Conservation (phyloP, 2,888 invertebrate genomes). For the Hypomecis punctinalis region DNA sequence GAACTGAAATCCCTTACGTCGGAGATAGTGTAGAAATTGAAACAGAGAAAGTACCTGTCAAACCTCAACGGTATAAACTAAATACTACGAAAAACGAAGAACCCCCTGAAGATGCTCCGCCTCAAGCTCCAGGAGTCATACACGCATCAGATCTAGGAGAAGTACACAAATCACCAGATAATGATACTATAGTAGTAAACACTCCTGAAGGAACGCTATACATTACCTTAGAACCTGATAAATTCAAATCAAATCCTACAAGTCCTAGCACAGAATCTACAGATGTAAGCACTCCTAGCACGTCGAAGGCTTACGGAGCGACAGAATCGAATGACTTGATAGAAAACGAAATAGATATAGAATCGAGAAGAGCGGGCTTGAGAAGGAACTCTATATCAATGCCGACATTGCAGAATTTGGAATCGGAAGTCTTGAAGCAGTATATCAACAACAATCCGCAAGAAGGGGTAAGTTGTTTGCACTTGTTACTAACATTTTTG, state of each 20-base stretch:
- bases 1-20: slow-evolving; percentile 39
- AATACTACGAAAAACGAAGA: slow-evolving; percentile 14
- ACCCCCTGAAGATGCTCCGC: slow-evolving; percentile 30
- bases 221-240: slow-evolving; percentile 75
- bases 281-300: slow-evolving; percentile 61
- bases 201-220: slow-evolving; percentile 80
- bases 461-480: slow-evolving; percentile 64
- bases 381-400: slow-evolving; percentile 90
- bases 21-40: slow-evolving; percentile 52
- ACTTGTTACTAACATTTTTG: background rate
- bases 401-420: slow-evolving; percentile 89
- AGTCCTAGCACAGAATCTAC: slow-evolving; percentile 56
- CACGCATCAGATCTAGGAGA: slow-evolving; percentile 72
- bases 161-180: slow-evolving; percentile 69
- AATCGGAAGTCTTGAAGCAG: slow-evolving; percentile 83
- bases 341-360: slow-evolving; percentile 60
- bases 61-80: slow-evolving; percentile 36
- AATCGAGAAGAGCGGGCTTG: slow-evolving; percentile 65
- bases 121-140: slow-evolving; percentile 43
- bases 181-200: slow-evolving; percentile 77
- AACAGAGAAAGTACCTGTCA: slow-evolving; percentile 36
- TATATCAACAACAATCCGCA: slow-evolving; percentile 64
- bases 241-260: slow-evolving; percentile 48
- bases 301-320: slow-evolving; percentile 64
- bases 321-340: slow-evolving; percentile 65